These are phyloP conservation scores for Stigmatopora argus DNA, from an alignment of 2,113 vertebrate genomes.

Conservation along the genomic window DNA sequence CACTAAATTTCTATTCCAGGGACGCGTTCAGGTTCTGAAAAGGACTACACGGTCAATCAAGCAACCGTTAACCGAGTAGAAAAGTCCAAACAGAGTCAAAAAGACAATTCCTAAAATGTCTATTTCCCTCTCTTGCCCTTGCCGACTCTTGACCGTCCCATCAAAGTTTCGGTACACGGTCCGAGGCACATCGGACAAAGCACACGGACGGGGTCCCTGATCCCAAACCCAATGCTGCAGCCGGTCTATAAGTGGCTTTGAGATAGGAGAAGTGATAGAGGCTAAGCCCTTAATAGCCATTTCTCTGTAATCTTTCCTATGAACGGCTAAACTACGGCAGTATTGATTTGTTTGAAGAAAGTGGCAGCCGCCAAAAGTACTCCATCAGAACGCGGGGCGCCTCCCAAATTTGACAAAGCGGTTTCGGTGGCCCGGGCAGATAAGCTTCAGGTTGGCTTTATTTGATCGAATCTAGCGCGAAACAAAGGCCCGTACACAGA, in stretches of 20 bases:
- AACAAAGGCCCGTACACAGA: constrained; percentile 34
- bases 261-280: constrained; percentile 76
- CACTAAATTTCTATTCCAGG: constrained; percentile 52
- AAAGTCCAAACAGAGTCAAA: constrained; percentile 38
- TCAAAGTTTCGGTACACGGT: constrained; percentile 37
- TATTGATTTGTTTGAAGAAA: constrained; percentile 78
- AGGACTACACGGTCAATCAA: constrained; percentile 33
- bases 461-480: constrained; percentile 64
- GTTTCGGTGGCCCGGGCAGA: constrained; percentile 60
- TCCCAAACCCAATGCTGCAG: constrained; percentile 63
- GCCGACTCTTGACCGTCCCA: constrained; percentile 31
- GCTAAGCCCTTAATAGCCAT: constrained; percentile 79
- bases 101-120: constrained; percentile 34
- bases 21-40: constrained; percentile 45
- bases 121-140: constrained; percentile 28
- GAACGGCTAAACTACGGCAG: constrained; percentile 75
- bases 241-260: constrained; percentile 75
- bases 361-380: constrained; percentile 63
- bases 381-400: constrained; percentile 72
- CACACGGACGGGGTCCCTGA: constrained; percentile 54
- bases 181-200: constrained; percentile 50
- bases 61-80: constrained; percentile 32
- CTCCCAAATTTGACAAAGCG: constrained; percentile 75
- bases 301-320: constrained; percentile 82
- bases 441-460: constrained; percentile 68